Evolutionary conservation across 2,113 vertebrate species (phyloP).

Genomic region (Chitala chitala): DNA sequence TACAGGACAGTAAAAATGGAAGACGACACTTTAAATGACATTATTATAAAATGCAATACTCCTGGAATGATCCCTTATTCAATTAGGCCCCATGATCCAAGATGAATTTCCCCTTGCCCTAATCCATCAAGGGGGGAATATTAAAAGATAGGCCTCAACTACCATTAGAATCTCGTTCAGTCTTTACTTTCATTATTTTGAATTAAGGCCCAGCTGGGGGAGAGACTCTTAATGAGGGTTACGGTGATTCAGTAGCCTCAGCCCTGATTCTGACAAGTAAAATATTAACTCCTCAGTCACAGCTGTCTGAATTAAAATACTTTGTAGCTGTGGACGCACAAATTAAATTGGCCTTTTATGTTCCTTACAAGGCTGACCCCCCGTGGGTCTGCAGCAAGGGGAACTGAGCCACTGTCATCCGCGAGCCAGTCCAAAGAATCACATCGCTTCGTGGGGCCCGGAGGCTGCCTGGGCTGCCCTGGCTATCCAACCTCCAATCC

Average conservation of each 20-base stretch:
- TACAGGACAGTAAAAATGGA: constrained; percentile 99
- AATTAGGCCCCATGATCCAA: constrained; percentile 99
- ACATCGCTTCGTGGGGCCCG: constrained; percentile 37
- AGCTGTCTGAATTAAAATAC: constrained; percentile 99
- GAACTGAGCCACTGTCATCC: constrained; percentile 38
- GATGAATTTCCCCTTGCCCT: constrained; percentile 99
- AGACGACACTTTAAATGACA: constrained; percentile 99
- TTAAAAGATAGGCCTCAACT: constrained; percentile 99
- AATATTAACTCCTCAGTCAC: constrained; percentile 99
- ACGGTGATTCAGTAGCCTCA: constrained; percentile 99
- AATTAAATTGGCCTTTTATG: constrained; percentile 99
- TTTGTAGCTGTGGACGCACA: constrained; percentile 97
- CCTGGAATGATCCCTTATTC: constrained; percentile 99
- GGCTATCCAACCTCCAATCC: constrained; percentile 20
- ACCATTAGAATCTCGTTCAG: constrained; percentile 98
- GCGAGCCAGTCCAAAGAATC: constrained; percentile 30
- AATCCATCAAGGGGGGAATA: constrained; percentile 99
- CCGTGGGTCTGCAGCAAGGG: constrained; percentile 77
- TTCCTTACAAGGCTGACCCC: constrained; percentile 99
- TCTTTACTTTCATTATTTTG: constrained; percentile 99
- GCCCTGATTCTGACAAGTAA: constrained; percentile 99
- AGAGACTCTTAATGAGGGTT: constrained; percentile 99
- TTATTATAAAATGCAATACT: constrained; percentile 99
- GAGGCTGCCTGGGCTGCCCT: neutral
- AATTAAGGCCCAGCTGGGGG: constrained; percentile 99